These are phyloP conservation scores for Magallana gigas DNA, from an alignment of 1,140 invertebrate genomes.

Conservation along the genomic window DNA sequence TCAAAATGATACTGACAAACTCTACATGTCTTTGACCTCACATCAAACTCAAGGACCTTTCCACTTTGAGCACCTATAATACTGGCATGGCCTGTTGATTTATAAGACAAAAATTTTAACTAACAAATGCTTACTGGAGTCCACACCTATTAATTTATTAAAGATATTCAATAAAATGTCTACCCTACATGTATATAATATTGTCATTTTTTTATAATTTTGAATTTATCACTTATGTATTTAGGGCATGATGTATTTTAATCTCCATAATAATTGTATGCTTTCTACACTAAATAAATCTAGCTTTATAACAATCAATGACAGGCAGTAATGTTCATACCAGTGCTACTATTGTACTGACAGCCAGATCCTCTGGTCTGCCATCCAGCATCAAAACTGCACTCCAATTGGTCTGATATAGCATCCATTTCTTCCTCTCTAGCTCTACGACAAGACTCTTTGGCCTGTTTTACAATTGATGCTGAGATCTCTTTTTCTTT, in stretches of 20 bases:
- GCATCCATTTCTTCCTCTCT: neutral
- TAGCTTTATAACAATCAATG: neutral
- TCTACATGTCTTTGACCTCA: too few relatives aligned
- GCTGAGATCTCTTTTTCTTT: neutral
- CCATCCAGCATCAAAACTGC: neutral
- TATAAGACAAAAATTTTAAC: too few relatives aligned
- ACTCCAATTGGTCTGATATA: neutral
- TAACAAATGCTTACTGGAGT: neutral
- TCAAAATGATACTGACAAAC: too few relatives aligned
- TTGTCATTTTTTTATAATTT: too few relatives aligned
- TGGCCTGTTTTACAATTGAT: neutral
- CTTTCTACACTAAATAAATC: neutral
- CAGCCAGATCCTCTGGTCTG: neutral
- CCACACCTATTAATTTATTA: neutral
- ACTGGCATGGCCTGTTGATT: too few relatives aligned
- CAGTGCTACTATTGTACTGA: neutral
- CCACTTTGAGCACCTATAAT: too few relatives aligned
- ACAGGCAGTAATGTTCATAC: neutral
- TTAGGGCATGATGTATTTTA: neutral
- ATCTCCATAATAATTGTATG: neutral
- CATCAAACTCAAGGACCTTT: too few relatives aligned
- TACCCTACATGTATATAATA: neutral
- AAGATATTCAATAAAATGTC: neutral
- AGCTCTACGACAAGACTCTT: neutral
- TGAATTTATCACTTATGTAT: neutral